Conservation (phyloP, 2,113 vertebrate genomes). For the Dolichallabes microphthalmus region DNA sequence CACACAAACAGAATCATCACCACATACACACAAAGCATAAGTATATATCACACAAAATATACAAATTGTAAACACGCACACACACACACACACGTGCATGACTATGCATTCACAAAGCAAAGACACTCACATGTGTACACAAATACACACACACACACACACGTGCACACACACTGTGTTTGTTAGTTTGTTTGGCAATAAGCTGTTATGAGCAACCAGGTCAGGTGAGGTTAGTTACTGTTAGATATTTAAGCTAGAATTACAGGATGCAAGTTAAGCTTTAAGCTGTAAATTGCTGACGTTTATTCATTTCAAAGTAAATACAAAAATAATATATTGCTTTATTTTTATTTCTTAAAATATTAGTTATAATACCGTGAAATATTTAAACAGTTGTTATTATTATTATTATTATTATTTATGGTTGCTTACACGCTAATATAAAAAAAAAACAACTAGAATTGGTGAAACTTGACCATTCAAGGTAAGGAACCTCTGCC, state of each 20-base stretch:
- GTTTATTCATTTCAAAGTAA: background rate
- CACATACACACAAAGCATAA: background rate
- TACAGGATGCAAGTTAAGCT: background rate
- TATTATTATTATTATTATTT: no score
- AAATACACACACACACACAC: constrained; percentile 4
- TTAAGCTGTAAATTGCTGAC: background rate
- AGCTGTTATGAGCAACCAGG: background rate
- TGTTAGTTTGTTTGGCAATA: background rate
- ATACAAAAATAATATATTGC: background rate
- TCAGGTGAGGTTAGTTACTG: no score
- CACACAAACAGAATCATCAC: background rate
- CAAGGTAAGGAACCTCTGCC: no score
- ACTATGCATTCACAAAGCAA: background rate
- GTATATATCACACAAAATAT: constrained; percentile 13
- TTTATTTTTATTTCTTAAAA: background rate
- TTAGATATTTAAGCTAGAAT: background rate
- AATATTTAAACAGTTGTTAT: no score
- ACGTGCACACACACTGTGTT: background rate
- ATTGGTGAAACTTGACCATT: no score
- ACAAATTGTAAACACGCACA: background rate
- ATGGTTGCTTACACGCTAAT: no score
- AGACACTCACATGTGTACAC: no score
- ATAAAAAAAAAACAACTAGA: no score
- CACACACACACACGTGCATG: constrained; percentile 5
- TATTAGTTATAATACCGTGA: background rate